Base-by-base conservation (phyloP, 1,140 invertebrate genomes). In the Drosophila guanche region DNA sequence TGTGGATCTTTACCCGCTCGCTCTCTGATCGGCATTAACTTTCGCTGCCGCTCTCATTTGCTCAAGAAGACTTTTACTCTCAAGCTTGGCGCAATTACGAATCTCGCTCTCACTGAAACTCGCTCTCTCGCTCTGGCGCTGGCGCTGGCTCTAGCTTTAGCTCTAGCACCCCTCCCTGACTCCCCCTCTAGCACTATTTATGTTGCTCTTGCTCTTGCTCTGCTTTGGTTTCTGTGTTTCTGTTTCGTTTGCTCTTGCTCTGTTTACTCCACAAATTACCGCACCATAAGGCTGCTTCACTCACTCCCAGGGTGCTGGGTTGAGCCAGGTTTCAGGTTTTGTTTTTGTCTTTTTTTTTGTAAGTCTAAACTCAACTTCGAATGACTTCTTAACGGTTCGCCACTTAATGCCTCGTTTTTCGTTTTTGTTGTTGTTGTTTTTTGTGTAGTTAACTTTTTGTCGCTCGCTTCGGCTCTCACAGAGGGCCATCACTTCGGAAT, bases 341-440 rank as follows among this genome's bases (percentile, higher is more conserved):
- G 10, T 37, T 85, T 58, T 23, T 77, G 54, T 76, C 61, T 10
- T n/a, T 14, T 62, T 55, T 46, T 58, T 40, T 55, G n/a, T n/a
- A n/a, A 20, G 51, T 50, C 63, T 69, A 37, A 10, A 66, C 25
- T 10, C 78, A 68, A 68, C 65, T 48, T 68, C 54, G 65, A 83
- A 81, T 78, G 81, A 81, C 81, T 85, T 85, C 77, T 86, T 86
- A 86, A 86, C 81, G 81, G 81, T 86, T 75, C 74, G 74, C 83
- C 74, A 88, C 83, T 88, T 86, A 86, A 86, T 81, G 70, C 81
- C 66, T 70, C 43, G 70, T 27, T 74, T 83, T 81, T 80, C 25
- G 14, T 72, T 56, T 27, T 37, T 40, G 22, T 68, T 71, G 48
- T 63, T 58, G 60, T 59, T 16, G 43, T 37, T 20, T 20, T 41